These are phyloP conservation scores for Chlorodrepanis virens DNA, from an alignment of 2,113 vertebrate species.

Conservation along the genomic window DNA sequence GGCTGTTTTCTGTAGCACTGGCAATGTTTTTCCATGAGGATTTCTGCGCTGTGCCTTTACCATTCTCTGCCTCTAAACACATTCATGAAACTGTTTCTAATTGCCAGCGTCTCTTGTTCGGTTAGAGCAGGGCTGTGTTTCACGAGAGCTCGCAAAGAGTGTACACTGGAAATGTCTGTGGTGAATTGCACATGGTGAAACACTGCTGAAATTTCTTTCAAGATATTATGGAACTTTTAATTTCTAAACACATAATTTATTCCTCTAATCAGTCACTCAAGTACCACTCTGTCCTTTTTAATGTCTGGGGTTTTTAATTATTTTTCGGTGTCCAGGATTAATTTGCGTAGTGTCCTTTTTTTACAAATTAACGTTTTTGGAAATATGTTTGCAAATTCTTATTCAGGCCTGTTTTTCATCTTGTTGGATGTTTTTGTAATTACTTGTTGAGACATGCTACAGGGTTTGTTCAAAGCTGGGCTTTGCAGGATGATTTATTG, in stretches of 20 bases:
- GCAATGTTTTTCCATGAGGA: not conserved
- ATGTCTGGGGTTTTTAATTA: not conserved
- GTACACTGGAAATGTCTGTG: not conserved
- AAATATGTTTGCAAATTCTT: not conserved
- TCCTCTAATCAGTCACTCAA: not conserved
- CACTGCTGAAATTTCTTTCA: not conserved
- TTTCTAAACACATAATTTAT: not conserved
- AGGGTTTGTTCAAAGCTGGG: not conserved
- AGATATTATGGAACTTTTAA: not conserved
- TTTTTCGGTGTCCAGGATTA: not conserved
- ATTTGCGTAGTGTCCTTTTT: not conserved
- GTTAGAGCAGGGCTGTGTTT: not conserved
- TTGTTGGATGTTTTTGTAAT: not conserved
- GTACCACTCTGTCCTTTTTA: not conserved
- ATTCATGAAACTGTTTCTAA: not conserved
- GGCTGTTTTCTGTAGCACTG: not conserved
- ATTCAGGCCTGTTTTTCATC: not conserved
- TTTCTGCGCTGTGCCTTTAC: not conserved
- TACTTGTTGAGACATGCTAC: not conserved
- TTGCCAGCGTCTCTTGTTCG: not conserved
- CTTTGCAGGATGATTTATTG: not conserved
- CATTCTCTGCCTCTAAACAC: not conserved
- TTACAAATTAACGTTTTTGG: not conserved
- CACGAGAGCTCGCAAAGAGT: not conserved
- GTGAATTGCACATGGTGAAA: not conserved